A percentile compares a stretch with the other conserved stretches of the same genome.
Conservation (phyloP, 2,113 vertebrate genomes). For the Calonectris borealis region DNA sequence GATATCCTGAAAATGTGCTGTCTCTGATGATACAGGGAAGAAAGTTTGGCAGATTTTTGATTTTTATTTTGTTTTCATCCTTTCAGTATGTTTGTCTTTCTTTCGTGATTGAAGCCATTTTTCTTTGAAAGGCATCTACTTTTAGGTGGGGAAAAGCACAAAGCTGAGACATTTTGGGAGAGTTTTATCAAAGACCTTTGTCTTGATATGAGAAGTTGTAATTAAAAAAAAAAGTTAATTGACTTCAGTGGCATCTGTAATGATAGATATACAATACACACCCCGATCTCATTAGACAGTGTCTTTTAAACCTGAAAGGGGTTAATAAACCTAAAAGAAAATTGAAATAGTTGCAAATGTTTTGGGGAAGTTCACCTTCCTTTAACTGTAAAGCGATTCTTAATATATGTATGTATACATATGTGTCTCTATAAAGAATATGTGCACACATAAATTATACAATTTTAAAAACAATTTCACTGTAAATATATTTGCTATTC, state of each 20-base stretch:
- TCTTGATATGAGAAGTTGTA: background rate
- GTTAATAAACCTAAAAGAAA: background rate
- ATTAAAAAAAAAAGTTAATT: background rate
- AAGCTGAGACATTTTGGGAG: background rate
- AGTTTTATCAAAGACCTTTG: background rate
- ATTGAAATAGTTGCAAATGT: background rate
- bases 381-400: background rate
- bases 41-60: background rate
- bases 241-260: background rate
- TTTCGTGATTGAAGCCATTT: background rate
- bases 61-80: conserved; percentile 1
- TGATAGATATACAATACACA: background rate
- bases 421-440: background rate
- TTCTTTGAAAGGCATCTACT: background rate
- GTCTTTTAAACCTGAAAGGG: background rate
- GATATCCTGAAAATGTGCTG: background rate
- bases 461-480: background rate
- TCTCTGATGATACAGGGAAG: background rate
- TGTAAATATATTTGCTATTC: background rate
- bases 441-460: background rate
- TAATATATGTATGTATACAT: background rate
- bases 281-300: background rate
- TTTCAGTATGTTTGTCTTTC: background rate
- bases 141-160: background rate
- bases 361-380: background rate